Percentiles rank a stretch among this genome's conserved stretches.
phyloP scores from a whole-genome alignment of 2,113 vertebrate species.

The Bungarus multicinctus region DNA sequence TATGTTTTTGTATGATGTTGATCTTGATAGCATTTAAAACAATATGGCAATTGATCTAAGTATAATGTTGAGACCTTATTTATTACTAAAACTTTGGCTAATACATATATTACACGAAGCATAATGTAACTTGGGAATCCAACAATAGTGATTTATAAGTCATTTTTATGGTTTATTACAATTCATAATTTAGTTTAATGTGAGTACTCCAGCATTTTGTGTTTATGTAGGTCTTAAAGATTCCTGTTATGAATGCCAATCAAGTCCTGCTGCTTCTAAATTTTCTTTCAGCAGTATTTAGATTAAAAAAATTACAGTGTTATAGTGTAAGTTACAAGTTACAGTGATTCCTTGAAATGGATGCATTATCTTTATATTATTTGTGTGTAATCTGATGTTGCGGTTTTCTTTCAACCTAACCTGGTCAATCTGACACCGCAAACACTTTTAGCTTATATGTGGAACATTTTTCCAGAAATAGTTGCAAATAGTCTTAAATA shows the following conservation, averaged over 20 bases:
- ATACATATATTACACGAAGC: not conserved
- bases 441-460: not conserved
- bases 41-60: not conserved
- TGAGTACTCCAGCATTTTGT: not conserved
- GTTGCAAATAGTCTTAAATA: slow-evolving; percentile 4
- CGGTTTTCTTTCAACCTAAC: not conserved
- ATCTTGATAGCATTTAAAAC: not conserved
- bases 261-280: not conserved
- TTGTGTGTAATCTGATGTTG: not conserved
- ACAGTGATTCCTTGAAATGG: not conserved
- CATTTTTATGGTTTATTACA: not conserved
- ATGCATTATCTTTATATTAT: not conserved
- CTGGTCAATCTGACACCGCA: not conserved
- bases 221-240: not conserved
- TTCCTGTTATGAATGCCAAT: not conserved
- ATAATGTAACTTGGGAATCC: not conserved
- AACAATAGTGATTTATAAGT: not conserved
- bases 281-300: not conserved
- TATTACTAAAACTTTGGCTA: not conserved
- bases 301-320: not conserved
- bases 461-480: not conserved
- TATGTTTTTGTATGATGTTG: not conserved
- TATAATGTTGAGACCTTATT: not conserved
- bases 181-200: not conserved
- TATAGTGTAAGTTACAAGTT: not conserved